Evolutionary conservation across 2,113 vertebrate genomes (phyloP).

Genomic region (Cyphomyrus plagiostoma): DNA sequence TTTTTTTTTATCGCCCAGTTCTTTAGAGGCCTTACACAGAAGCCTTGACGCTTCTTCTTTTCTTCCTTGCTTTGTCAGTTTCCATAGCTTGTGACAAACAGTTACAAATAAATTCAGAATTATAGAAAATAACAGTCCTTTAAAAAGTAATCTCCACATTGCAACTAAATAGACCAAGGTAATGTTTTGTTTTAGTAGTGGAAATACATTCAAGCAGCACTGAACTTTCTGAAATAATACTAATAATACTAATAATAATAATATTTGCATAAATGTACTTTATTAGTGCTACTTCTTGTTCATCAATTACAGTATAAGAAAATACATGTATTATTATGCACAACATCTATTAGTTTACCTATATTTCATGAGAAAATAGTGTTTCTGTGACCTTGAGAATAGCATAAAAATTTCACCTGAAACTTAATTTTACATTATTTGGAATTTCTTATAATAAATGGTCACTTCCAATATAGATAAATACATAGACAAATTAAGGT

Average conservation of each 20-base stretch:
- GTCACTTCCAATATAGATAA: not conserved
- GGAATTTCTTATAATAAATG: not conserved
- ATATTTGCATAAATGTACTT: not conserved
- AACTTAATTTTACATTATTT: not conserved
- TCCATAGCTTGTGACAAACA: not conserved
- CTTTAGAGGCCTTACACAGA: slow-evolving; percentile 22
- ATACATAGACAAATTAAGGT: not conserved
- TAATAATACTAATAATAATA: not conserved
- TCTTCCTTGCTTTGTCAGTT: slow-evolving; percentile 18
- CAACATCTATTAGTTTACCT: not conserved
- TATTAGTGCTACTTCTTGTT: not conserved
- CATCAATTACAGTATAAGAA: not conserved
- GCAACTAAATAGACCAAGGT: slow-evolving; percentile 1
- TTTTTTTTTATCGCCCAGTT: slow-evolving; percentile 2
- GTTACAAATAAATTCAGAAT: slow-evolving; percentile 8
- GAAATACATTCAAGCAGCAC: not conserved
- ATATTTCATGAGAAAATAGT: not conserved
- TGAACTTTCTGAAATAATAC: not conserved
- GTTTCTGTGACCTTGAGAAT: not conserved
- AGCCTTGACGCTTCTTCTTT: slow-evolving; percentile 23
- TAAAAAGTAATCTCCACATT: slow-evolving; percentile 16
- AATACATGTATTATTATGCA: not conserved
- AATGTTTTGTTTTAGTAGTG: slow-evolving; percentile 17
- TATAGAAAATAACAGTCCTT: not conserved
- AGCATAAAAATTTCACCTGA: not conserved